A percentile compares a stretch with the other conserved stretches of the same genome.
These are phyloP conservation scores for Drosophila hawaiiensis DNA, from an alignment of 2,888 invertebrate genomes.

Conservation along the genomic window DNA sequence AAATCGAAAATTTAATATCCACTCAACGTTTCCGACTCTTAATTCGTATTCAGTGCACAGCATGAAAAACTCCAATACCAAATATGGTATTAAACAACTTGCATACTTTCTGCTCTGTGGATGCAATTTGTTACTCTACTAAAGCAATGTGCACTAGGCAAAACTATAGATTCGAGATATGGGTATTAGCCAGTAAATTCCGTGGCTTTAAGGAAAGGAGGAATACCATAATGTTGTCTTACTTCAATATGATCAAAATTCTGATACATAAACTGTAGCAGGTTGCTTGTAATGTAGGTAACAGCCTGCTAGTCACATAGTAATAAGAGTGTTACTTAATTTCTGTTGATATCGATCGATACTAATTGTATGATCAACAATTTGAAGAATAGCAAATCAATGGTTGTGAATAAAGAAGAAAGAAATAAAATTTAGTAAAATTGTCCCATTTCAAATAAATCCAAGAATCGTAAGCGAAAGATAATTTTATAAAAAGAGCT, in stretches of 20 bases:
- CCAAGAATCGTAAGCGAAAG: background rate
- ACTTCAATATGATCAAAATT: background rate
- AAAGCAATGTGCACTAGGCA: background rate
- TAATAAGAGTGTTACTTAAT: background rate
- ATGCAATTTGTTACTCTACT: slow-evolving; percentile 5
- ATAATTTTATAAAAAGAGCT: background rate
- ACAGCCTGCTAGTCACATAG: background rate
- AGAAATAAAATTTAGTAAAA: background rate
- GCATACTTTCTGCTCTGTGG: slow-evolving; percentile 13
- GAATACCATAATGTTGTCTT: background rate
- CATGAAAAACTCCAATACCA: slow-evolving; percentile 8
- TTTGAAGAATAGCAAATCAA: too few species aligned
- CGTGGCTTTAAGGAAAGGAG: background rate
- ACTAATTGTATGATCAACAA: too few species aligned
- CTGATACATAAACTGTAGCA: background rate
- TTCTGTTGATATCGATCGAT: background rate
- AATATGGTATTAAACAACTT: slow-evolving; percentile 13
- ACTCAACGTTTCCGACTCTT: slow-evolving; percentile 21
- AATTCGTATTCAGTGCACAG: slow-evolving; percentile 28
- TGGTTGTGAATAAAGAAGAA: too few species aligned
- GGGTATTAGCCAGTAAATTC: background rate
- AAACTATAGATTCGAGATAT: background rate
- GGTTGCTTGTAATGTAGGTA: background rate
- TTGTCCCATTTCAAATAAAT: background rate
- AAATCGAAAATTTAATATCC: slow-evolving; percentile 50